Conservation (phyloP, 2,888 invertebrate species). For the Nephrotoma appendiculata region DNA sequence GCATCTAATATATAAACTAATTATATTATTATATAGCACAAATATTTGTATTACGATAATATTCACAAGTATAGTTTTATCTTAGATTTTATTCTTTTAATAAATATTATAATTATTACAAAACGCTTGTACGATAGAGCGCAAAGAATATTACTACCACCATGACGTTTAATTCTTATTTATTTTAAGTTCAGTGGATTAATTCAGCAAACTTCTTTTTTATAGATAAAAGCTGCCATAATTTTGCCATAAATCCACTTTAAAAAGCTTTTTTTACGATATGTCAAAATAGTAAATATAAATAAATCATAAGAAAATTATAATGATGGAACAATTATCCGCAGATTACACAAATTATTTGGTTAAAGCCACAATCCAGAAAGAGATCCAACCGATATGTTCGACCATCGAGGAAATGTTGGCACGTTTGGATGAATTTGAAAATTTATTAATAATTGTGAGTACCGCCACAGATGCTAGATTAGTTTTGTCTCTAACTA, state of each 20-base stretch:
- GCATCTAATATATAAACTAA: background rate
- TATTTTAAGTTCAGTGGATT: background rate
- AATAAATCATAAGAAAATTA: background rate
- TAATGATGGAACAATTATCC: conserved; percentile 38
- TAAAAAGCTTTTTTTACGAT: background rate
- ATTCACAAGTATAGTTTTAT: background rate
- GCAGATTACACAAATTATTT: conserved; percentile 41
- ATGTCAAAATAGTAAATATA: background rate
- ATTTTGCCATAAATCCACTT: background rate
- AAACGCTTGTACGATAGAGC: background rate
- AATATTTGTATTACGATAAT: background rate
- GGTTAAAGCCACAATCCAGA: conserved; percentile 36
- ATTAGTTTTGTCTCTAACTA: background rate
- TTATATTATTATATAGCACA: background rate
- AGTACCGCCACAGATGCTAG: conserved; percentile 20
- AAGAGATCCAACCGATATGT: conserved; percentile 40
- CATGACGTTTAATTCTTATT: background rate
- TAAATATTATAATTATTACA: background rate
- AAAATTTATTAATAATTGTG: conserved; percentile 44
- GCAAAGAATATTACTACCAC: background rate
- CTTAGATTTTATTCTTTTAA: background rate
- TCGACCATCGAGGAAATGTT: conserved; percentile 51
- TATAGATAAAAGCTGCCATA: background rate
- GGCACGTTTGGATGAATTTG: conserved; percentile 48
- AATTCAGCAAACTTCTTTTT: background rate